A percentile compares a stretch with the other conserved stretches of the same genome.
Conservation (phyloP, 2,888 invertebrate species). For the Patella ulyssiponensis region DNA sequence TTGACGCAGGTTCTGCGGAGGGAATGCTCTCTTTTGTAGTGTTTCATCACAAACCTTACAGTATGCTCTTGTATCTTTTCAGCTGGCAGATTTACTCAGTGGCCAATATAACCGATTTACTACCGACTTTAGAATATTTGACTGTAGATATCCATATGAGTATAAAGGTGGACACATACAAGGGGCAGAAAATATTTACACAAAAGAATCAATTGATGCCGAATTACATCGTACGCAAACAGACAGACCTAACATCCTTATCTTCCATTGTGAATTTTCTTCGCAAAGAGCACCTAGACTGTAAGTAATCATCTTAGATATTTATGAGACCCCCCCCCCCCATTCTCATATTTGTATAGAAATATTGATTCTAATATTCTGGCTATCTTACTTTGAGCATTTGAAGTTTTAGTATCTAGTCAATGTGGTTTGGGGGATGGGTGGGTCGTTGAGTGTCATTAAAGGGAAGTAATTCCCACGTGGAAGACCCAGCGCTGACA, state of each 20-base stretch:
- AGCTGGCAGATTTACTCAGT: conserved; percentile 75
- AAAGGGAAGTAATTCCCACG: too few species aligned
- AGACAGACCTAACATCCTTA: conserved; percentile 80
- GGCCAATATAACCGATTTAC: conserved; percentile 81
- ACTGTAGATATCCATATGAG: conserved; percentile 97
- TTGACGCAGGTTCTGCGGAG: too few species aligned
- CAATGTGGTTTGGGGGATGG: too few species aligned
- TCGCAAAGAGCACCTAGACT: conserved; percentile 94
- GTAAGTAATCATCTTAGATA: conserved; percentile 77
- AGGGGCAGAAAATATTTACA: conserved; percentile 87
- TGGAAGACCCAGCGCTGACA: too few species aligned
- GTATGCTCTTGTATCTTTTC: neutral
- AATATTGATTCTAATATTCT: too few species aligned
- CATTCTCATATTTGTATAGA: neutral
- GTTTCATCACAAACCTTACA: too few species aligned
- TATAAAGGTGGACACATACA: conserved; percentile 91
- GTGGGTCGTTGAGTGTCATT: too few species aligned
- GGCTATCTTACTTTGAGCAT: too few species aligned
- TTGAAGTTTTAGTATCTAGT: too few species aligned
- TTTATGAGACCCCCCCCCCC: neutral
- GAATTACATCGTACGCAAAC: conserved; percentile 72
- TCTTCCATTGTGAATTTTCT: conserved; percentile 99
- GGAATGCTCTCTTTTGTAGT: too few species aligned
- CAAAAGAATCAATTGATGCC: conserved; percentile 79
- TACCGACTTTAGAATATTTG: conserved; percentile 83